Evolutionary conservation across 2,113 vertebrate species (phyloP), one percentile per base, ranked within the genome.

Genomic region (Eulemur macaco): DNA sequence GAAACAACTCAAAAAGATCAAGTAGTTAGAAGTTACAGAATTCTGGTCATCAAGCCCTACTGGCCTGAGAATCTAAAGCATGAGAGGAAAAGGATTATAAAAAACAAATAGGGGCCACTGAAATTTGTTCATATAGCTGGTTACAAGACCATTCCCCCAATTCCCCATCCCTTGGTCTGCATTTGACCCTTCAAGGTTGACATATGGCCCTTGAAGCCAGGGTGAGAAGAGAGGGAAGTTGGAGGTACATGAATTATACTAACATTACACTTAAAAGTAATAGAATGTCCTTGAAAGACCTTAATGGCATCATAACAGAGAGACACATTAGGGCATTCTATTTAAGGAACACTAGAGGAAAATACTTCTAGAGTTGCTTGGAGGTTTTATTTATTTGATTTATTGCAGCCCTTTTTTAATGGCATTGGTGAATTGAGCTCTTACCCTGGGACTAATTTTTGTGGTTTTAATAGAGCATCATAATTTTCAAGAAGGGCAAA

Each of bases 251-350:
- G 4, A 95, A 83, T 52, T 92, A 50, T 83, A 82, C 29, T 78
- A 73, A 34, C 31, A 93, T 80, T 91, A 74, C 84, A 54, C 6
- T 85, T 54, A 54, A 86, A 87, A 92, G 73, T 56, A 87, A 80
- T 17, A 80, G 56, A 63, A 93, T 91, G n/a, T 64, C 42, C 82
- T 93, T 93, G 64, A 96, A 96, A 96, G 45, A 50, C 21, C 37
- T 85, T 45, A 81, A 76, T 66, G 20, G 9, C 63, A 56, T 34
- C 81, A 64, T 96, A 87, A 84, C 54, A 77, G 64, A 86, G 63
- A 86, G 13, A 92, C 20, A 89, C 58, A 31, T n/a, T 34, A 81
- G 37, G 29, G 29, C 31, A 86, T 60, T 96, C 47, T 68, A 52
- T 76, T 15, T 39, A 77, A 80, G 18, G 9, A 94, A 45, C 31